Base-by-base conservation (phyloP, 2,888 invertebrate genomes). In the Caenorhabditis virilis region DNA sequence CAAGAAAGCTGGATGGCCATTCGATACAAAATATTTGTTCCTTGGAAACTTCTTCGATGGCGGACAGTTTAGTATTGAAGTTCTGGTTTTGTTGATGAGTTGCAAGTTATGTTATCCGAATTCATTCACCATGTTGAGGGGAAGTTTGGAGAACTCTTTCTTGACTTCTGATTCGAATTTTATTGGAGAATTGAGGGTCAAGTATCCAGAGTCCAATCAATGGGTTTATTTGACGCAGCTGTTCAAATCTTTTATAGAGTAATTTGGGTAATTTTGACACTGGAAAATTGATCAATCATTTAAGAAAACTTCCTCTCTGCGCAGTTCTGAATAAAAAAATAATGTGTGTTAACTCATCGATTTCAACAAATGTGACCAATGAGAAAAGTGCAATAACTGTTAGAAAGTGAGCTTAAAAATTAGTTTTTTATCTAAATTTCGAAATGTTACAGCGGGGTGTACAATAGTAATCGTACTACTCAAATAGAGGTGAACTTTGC, bases 1-100 rank as follows among this genome's bases (percentile, higher is more conserved):
- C 58, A 58, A 74, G 67, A 64, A 48, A 26, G 66, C 69, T 36
- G 74, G 74, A 16, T 71, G 64, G 67, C 74, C 74, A 20, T 74
- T 71, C 49, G 60, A 71, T 11, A 61, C 63, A n/a, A 71, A 71
- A 18, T 74, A 74, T 46, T 41, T 69, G 2, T 74, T 74, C 52
- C 67, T 74, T 20, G 74, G 74, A 18, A 70, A 74, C 45, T 43
- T 71, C 26, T 47, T 71, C 42, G 69, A 69, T 39, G 57, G 71
- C 18, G 67, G 69, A 16, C 54, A 36, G 18, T 68, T 36, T 47
- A 45, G 41, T 15, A 22, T 64, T 41, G 64, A 64, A 43, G 55
- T 55, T 2, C 26, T 59, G 16, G 64, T 64, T 3, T 25, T 64
- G 5, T 30, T 64, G 38, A 2, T 55, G 11, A 47, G 47, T 35